phyloP scores from a whole-genome alignment of 1,140 invertebrate species.

The Trichoplusia ni region DNA sequence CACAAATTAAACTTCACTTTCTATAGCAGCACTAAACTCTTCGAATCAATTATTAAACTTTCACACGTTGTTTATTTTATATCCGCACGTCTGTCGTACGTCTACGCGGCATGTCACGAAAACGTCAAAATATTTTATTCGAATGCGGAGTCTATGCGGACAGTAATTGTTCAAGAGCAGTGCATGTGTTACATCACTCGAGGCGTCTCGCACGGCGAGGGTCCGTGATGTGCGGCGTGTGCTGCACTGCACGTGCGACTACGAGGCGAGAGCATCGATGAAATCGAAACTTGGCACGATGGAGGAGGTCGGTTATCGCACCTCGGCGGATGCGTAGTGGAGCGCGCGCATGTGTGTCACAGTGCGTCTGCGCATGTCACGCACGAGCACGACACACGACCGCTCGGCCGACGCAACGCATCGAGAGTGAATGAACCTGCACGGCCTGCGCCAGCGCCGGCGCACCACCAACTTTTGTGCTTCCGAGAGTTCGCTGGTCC shows the following conservation, averaged over 20 bases:
- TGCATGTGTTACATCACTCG: slow-evolving; percentile 46
- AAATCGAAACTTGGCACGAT: slow-evolving; percentile 69
- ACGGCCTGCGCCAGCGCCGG: background rate
- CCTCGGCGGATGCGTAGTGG: slow-evolving; percentile 46
- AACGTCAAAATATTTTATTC: slow-evolving; percentile 58
- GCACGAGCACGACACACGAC: slow-evolving; percentile 37
- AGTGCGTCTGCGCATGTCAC: slow-evolving; percentile 57
- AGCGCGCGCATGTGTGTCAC: slow-evolving; percentile 59
- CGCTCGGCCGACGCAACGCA: slow-evolving; percentile 36
- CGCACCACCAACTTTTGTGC: slow-evolving; percentile 1
- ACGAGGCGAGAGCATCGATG: slow-evolving; percentile 58
- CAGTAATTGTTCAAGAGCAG: slow-evolving; percentile 33
- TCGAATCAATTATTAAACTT: slow-evolving; percentile 40
- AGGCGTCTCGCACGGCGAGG: slow-evolving; percentile 48
- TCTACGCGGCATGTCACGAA: slow-evolving; percentile 48
- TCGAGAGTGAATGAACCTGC: slow-evolving; percentile 50
- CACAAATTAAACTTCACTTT: slow-evolving; percentile 50
- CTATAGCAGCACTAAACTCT: slow-evolving; percentile 49
- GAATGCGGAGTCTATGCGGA: slow-evolving; percentile 46
- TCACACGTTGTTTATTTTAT: slow-evolving; percentile 52
- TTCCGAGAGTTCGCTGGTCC: slow-evolving; percentile 19
- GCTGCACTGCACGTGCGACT: slow-evolving; percentile 61
- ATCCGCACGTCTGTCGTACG: slow-evolving; percentile 37
- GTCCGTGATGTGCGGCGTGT: slow-evolving; percentile 38
- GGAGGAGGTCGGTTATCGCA: slow-evolving; percentile 63